These are phyloP conservation scores for Chromoteleia sp. DNA, from an alignment of 2,888 invertebrate genomes.

Conservation along the genomic window DNA sequence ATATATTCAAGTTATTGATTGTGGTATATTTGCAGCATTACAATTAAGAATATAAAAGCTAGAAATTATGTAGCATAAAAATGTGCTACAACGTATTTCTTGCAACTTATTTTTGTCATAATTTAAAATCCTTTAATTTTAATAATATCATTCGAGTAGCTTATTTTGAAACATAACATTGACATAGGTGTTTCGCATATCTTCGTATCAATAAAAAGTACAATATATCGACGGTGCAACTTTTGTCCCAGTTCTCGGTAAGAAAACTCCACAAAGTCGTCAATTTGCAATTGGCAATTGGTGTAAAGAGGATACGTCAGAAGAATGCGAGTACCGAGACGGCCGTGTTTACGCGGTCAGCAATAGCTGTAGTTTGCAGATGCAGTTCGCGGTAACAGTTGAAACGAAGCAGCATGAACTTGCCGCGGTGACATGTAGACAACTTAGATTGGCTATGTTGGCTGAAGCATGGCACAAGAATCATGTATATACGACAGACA, in stretches of 20 bases:
- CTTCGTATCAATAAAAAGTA: background rate
- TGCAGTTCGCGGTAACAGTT: slow-evolving; percentile 11
- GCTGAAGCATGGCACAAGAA: slow-evolving; percentile 64
- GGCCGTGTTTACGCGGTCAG: slow-evolving; percentile 47
- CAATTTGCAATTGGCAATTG: slow-evolving; percentile 48
- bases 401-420: slow-evolving; percentile 16
- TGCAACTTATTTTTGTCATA: too few species aligned
- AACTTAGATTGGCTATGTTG: slow-evolving; percentile 72
- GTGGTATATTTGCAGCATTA: too few species aligned
- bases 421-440: slow-evolving; percentile 42
- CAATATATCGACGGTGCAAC: background rate
- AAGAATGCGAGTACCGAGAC: slow-evolving; percentile 19
- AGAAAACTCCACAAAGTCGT: slow-evolving; percentile 19
- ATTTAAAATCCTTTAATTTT: too few species aligned
- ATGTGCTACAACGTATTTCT: too few species aligned
- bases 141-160: too few species aligned
- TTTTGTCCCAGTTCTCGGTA: slow-evolving; percentile 26
- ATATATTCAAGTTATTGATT: too few species aligned
- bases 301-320: slow-evolving; percentile 41
- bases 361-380: slow-evolving; percentile 19
- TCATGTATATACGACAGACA: slow-evolving; percentile 26
- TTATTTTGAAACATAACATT: too few species aligned
- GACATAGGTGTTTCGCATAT: too few species aligned
- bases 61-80: too few species aligned
- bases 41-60: too few species aligned